These are phyloP conservation scores for Scortum barcoo DNA, from an alignment of 2,113 vertebrate species.

Conservation along the genomic window DNA sequence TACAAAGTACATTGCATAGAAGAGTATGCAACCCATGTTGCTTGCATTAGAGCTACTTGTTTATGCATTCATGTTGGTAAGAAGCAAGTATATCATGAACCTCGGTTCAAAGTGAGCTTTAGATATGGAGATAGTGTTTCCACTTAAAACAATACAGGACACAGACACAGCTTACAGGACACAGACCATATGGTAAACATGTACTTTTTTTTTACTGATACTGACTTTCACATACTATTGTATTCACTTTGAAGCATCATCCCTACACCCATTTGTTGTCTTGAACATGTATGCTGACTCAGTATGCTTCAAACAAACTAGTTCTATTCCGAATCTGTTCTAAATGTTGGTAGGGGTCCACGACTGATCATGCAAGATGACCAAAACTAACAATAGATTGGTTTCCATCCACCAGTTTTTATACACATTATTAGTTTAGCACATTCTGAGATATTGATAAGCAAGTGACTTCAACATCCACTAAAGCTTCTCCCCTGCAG, in stretches of 20 bases:
- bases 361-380: too few species aligned
- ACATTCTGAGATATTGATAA: too few species aligned
- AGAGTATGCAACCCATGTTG: neutral
- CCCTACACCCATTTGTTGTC: neutral
- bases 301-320: neutral
- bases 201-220: neutral
- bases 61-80: neutral
- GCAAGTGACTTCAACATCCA: too few species aligned
- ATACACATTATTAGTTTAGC: too few species aligned
- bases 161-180: neutral
- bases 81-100: slow-evolving; percentile 7
- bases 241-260: neutral
- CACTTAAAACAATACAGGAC: neutral
- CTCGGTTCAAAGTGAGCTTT: too few species aligned
- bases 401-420: too few species aligned
- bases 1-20: neutral
- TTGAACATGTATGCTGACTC: neutral
- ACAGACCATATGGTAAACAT: neutral
- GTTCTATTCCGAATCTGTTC: too few species aligned
- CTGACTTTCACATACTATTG: neutral
- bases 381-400: too few species aligned
- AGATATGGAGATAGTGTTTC: neutral
- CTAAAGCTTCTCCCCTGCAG: too few species aligned
- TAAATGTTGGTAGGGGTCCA: too few species aligned
- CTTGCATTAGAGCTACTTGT: neutral